A percentile compares a stretch with the other conserved stretches of the same genome.
Evolutionary conservation across 2,113 vertebrate genomes (phyloP).

Genomic region (Ceyx margarethae): DNA sequence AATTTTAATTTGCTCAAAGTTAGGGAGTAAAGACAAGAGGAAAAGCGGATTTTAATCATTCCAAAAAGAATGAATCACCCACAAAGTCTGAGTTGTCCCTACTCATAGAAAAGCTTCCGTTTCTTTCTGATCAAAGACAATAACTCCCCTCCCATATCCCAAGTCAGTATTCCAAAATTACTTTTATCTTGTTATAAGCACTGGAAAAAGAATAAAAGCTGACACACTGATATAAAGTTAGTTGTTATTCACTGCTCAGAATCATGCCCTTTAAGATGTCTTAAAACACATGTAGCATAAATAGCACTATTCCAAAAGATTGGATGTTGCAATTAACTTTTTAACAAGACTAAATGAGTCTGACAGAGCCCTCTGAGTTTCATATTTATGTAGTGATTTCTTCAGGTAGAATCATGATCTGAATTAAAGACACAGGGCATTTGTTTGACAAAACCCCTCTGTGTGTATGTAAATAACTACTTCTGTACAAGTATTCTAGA

Average conservation of each 20-base stretch:
- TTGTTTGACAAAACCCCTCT: not conserved
- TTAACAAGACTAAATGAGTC: not conserved
- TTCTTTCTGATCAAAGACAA: not conserved
- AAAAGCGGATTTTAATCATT: not conserved
- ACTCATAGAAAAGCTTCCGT: not conserved
- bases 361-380: not conserved
- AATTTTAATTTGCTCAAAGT: not conserved
- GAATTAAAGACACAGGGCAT: not conserved
- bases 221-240: not conserved
- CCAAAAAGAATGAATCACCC: not conserved
- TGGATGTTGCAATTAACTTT: not conserved
- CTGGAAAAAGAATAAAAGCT: not conserved
- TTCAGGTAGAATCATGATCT: not conserved
- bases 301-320: rapidly evolving
- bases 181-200: not conserved
- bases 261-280: not conserved
- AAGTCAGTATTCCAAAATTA: not conserved
- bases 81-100: not conserved
- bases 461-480: not conserved
- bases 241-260: not conserved
- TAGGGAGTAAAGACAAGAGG: not conserved
- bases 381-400: not conserved
- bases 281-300: not conserved
- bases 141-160: rapidly evolving
- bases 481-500: not conserved